Evolutionary conservation across 2,888 invertebrate species (phyloP), one percentile per base, ranked within the genome.

Genomic region (Cerastoderma edule): DNA sequence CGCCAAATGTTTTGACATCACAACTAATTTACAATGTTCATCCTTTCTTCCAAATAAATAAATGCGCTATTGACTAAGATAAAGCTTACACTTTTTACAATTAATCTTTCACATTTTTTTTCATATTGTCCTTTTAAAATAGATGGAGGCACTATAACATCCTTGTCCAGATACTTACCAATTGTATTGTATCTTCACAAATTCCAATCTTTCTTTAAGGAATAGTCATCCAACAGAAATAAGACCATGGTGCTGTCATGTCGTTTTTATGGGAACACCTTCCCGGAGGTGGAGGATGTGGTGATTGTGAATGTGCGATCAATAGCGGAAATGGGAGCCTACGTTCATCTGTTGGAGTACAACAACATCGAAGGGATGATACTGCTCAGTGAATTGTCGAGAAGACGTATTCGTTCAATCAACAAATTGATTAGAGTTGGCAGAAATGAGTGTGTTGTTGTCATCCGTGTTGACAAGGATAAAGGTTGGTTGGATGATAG

Each of bases 261-360:
- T 87, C 95, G 99, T 92, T 99, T 97, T 95, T 99, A 99, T 93
- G 96, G 97, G 92, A 97, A 98, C 93, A 97, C 96, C 91, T 99
- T 98, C 94, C 99, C 99, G 0, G 99, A 99, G 93, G 96, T 99
- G 76, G 99, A 99, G 90, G 99, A 99, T 95, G 99, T 99, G 64
- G 99, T 99, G 60, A 98, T 99, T 98, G 99, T 99, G 32, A 99
- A 98, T 92, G 99, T 99, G 2, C 95, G 98, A 56, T 93, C 98
- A 83, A 99, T 99, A 90, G 99, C 99, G 24, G 99, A 99, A 94
- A 99, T 99, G 99, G 99, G 99, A 76, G 99, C 99, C 1, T 99
- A 99, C 93, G 99, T 99, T 22, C 97, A 98, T 93, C 94, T 99
- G 78, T 94, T 99, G 83, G 99, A 99, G 94, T 99, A 99, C 93